Evolutionary conservation across 1,140 invertebrate species (phyloP), one percentile per base, ranked within the genome.

Genomic region (Zophobas atratus): DNA sequence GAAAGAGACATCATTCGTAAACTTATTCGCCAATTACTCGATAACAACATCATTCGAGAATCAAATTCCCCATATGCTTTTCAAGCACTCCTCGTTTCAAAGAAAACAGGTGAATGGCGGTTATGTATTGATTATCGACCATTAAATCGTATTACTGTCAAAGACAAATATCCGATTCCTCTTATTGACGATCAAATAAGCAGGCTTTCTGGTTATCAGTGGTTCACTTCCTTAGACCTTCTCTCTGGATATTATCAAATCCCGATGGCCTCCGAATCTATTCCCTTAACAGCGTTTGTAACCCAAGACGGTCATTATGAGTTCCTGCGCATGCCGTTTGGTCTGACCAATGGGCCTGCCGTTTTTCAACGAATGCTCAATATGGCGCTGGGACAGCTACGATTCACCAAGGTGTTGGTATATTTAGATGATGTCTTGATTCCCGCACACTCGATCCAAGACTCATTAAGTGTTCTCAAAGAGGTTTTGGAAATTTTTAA

Each of bases 261-360:
- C 2, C 72, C 83, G 38, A 80, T 90, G 1, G 81, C 84, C 1
- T 55, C 77, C 36, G 43, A 73, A 0, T 81, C 84, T 70, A 82
- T 76, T 4, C 71, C 82, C 0, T 89, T 88, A 81, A 90, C 88
- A 0, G 87, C 87, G 0, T 89, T 90, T 81, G 79, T 70, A 1
- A 82, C 79, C 20, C 46, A 80, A 70, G 38, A 76, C 35, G 85
- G 83, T 0, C 82, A 85, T 77, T 85, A 83, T 43, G 82, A 85
- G 70, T 88, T 85, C 56, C 51, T 72, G 1, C 60, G 84, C 43
- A 85, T 88, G 84, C 85, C 86, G 1, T 87, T 86, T 74, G 87
- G 87, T 0, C 49, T 88, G 1, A 83, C 82, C 33, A 86, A 85
- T 60, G 84, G 84, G 0, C 86, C 87, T 0, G 81, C 83, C 0